Base-by-base conservation (phyloP, 2,797 vertebrate species). In the Sardinella longiceps region DNA sequence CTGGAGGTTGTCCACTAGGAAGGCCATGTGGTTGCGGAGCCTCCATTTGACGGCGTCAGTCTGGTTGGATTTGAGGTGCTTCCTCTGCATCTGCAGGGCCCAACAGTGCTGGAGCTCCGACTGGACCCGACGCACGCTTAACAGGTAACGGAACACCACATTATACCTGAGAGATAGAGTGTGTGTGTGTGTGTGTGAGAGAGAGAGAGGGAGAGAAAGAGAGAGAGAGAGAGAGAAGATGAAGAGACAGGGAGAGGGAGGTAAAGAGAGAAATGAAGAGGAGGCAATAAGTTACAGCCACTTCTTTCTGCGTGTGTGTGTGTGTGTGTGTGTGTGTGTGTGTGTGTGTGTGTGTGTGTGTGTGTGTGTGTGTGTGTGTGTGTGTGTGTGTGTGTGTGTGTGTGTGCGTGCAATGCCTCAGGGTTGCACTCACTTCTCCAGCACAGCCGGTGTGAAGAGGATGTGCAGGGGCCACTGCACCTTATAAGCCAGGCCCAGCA, bases 391-490 rank as follows among this genome's bases (percentile, higher is more conserved):
- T 56, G 51, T 28, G n/a, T 4, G 60, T 50, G 48, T 50, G 48
- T 14, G 48, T 14, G 14, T n/a, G 7, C 1, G 23, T 23, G 56
- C 33, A 66, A 30, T 30, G 60, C 60, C 1, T 11, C 25, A 1
- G 30, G 11, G 80, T 12, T 3, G 33, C 33, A 95, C 97, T 89
- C 91, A 99, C 98, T 99, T 99, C 91, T 99, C 98, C 63, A 99
- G 87, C 83, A 99, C 96, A 0, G 98, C 98, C 0, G 98, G 98
- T 10, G 98, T 99, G 92, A 99, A 99, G 83, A 99, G 97, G 94
- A 99, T 99, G 92, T 99, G 98, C 66, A 99, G 91, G 0, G 98
- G 98, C 98, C 98, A 99, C 20, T 99, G 98, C 33, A 99, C 98
- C 92, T 97, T 98, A 93, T 99, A 99, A 92, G 95, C 95, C 89